phyloP scores from a whole-genome alignment of 2,888 invertebrate species.

The Thumatha senex region DNA sequence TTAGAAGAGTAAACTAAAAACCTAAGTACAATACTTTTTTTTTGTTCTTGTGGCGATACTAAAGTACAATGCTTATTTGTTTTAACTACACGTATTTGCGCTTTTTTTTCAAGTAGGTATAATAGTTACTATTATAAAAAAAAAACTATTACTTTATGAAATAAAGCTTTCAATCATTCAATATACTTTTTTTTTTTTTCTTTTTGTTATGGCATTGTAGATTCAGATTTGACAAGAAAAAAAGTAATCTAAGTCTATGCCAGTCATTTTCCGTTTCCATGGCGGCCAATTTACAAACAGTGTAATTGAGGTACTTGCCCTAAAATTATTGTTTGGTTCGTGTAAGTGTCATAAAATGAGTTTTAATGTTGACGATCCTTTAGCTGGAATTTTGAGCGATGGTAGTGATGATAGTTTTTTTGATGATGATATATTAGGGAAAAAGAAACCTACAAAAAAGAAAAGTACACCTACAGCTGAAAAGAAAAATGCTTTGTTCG shows the following conservation, averaged over 20 bases:
- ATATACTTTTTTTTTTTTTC: too few relatives aligned
- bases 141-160: too few relatives aligned
- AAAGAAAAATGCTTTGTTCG: conserved; percentile 70
- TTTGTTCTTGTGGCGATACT: too few relatives aligned
- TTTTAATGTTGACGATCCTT: conserved; percentile 85
- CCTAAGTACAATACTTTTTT: too few relatives aligned
- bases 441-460: conserved; percentile 66
- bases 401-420: conserved; percentile 89
- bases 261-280: conserved; percentile 55
- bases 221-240: too few relatives aligned
- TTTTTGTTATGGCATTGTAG: too few relatives aligned
- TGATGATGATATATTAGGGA: conserved; percentile 82
- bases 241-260: conserved; percentile 3
- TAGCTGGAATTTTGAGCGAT: conserved; percentile 86
- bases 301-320: conserved; percentile 5
- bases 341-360: conserved; percentile 59
- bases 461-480: conserved; percentile 53
- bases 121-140: too few relatives aligned
- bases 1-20: too few relatives aligned
- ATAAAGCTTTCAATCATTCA: too few relatives aligned
- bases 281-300: conserved; percentile 60
- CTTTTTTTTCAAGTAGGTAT: too few relatives aligned
- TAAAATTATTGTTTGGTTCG: conserved; percentile 13
- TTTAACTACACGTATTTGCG: too few relatives aligned
- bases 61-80: too few relatives aligned